These are phyloP conservation scores for Agrochola lota DNA, from an alignment of 2,888 invertebrate genomes.

Conservation along the genomic window DNA sequence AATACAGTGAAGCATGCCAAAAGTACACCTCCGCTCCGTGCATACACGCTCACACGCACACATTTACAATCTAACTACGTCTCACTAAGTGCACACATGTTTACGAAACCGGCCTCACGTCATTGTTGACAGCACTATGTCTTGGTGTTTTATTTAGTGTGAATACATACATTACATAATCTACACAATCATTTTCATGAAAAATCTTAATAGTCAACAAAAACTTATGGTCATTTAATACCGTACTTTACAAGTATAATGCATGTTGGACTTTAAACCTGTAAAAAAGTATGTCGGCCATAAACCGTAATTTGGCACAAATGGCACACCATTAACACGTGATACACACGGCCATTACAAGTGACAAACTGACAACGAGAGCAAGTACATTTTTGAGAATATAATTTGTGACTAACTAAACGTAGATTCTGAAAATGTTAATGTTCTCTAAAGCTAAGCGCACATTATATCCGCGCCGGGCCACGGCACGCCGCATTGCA, in stretches of 20 bases:
- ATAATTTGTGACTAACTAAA: constrained; percentile 5
- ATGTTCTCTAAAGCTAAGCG: not conserved
- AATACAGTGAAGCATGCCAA: too few relatives aligned
- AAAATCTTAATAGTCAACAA: not conserved
- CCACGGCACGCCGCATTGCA: too few relatives aligned
- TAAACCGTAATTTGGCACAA: constrained; percentile 62
- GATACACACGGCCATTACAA: constrained; percentile 35
- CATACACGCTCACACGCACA: too few relatives aligned
- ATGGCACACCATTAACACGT: constrained; percentile 60
- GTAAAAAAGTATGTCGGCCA: constrained; percentile 33
- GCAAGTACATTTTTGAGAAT: constrained; percentile 1
- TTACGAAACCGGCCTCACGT: too few relatives aligned
- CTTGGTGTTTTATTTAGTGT: too few relatives aligned
- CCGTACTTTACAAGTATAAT: constrained; percentile 15
- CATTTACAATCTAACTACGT: too few relatives aligned
- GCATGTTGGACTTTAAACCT: constrained; percentile 27
- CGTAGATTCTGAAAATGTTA: not conserved
- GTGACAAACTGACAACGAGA: constrained; percentile 17
- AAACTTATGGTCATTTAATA: not conserved
- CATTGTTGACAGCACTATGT: too few relatives aligned
- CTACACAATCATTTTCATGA: not conserved
- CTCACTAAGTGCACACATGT: too few relatives aligned
- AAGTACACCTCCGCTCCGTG: too few relatives aligned
- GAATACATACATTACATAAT: not conserved
- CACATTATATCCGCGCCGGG: too few relatives aligned